Evolutionary conservation across 1,140 invertebrate species (phyloP).

Genomic region (Andrena cerasifolii): DNA sequence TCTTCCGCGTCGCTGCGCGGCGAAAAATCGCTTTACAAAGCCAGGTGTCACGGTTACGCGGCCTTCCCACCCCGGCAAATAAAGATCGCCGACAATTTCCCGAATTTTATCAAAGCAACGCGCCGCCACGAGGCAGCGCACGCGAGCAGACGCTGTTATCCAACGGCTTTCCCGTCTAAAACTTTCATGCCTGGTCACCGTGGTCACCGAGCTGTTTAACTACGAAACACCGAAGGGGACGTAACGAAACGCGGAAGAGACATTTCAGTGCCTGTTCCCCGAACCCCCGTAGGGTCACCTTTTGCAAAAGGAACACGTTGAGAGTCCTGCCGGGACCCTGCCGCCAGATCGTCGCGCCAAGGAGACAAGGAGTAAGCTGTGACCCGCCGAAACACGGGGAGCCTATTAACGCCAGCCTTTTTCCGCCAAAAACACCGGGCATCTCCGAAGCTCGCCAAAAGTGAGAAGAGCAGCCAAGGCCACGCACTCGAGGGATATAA

Average conservation of each 20-base stretch:
- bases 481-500: too few species aligned
- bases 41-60: not conserved
- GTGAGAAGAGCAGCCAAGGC: too few species aligned
- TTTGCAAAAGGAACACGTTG: too few species aligned
- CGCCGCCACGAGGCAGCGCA: not conserved
- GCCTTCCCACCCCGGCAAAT: not conserved
- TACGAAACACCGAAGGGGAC: not conserved
- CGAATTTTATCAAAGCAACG: constrained; percentile 1
- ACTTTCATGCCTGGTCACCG: not conserved
- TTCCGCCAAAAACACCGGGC: too few species aligned
- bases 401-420: too few species aligned
- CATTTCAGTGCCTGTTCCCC: not conserved
- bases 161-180: constrained; percentile 26
- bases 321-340: too few species aligned
- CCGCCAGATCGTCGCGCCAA: too few species aligned
- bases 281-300: too few species aligned
- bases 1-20: constrained; percentile 15
- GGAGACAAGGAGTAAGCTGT: too few species aligned
- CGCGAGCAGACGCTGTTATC: not conserved
- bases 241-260: constrained; percentile 42
- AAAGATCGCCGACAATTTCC: not conserved
- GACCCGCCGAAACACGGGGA: too few species aligned
- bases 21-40: not conserved
- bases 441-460: too few species aligned
- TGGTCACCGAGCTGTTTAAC: not conserved